Evolutionary conservation across 2,888 invertebrate genomes (phyloP), one percentile per base, ranked within the genome.

Genomic region (Amblyjoppa fuscipennis): DNA sequence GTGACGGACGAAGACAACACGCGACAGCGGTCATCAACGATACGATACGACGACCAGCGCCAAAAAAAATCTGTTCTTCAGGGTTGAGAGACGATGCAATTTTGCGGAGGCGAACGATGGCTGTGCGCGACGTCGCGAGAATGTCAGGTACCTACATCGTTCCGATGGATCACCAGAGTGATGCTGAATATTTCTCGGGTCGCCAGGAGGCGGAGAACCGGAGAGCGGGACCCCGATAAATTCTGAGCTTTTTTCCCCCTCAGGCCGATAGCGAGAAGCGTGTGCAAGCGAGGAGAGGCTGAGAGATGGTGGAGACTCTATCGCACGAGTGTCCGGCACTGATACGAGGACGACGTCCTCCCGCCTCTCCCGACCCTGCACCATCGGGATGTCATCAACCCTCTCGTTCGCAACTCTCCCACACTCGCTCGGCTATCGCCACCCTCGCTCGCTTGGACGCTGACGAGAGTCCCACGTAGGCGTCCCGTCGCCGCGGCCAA

Each of bases 241-340:
- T 83, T 86, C 76, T 59, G 73, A 80, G 66, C 85, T 77, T 81
- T 83, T 85, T 78, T 59, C 75, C 56, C 53, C 41, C 34, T 56
- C 69, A 77, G 66, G 56, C 73, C 69, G 81, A 77, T 83, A 61
- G 51, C 68, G 53, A 69, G 70, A 61, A 31, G 31, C 28, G 34
- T 61, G 59, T 59, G 79, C 20, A 45, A 81, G 45, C 34, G 38
- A 66, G 70, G 77, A 45, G 59, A 45, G 64, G 28, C 38, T n/a
- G 38, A 25, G 38, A 51, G 49, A 53, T 13, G 28, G 61, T 59
- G 61, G 76, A 45, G 84, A 69, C 73, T 71, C 85, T 83, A 86
- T 90, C 89, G 88, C 87, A 89, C 87, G 91, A 90, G 90, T 92
- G 92, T 92, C 92, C 91, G 87, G 87, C 79, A 84, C 90, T 90